Conservation (phyloP, 2,113 vertebrate genomes). For the Charina bottae region DNA sequence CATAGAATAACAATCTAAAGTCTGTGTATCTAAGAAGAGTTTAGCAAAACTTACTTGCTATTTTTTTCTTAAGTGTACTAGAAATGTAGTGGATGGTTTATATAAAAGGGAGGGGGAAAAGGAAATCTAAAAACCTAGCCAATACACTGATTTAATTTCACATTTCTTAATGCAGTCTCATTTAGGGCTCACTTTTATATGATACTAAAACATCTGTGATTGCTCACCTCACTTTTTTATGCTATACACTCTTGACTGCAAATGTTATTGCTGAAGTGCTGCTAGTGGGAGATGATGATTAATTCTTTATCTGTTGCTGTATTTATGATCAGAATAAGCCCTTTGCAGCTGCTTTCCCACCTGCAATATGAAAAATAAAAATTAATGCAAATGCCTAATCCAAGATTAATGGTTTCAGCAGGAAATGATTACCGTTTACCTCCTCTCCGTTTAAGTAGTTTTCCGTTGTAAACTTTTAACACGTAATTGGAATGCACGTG, state of each 20-base stretch:
- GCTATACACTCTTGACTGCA: neutral
- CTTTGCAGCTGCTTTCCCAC: neutral
- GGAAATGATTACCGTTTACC: neutral
- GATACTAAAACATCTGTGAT: neutral
- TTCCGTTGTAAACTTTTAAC: neutral
- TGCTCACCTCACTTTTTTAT: neutral
- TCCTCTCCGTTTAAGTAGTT: neutral
- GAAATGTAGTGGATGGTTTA: too few species aligned
- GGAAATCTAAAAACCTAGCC: neutral
- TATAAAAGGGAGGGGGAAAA: neutral
- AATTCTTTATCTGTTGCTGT: neutral
- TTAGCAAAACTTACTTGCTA: neutral
- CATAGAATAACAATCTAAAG: neutral
- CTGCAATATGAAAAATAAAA: neutral
- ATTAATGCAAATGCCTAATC: neutral
- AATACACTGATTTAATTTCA: neutral
- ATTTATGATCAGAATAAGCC: neutral
- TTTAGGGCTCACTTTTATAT: neutral
- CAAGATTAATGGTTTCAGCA: neutral
- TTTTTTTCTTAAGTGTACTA: neutral
- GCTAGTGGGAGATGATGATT: neutral
- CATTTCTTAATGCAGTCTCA: neutral
- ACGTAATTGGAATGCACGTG: neutral
- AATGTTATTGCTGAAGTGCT: neutral
- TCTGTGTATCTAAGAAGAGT: neutral